phyloP scores from a whole-genome alignment of 2,888 invertebrate species.

The Lathronympha strigana region DNA sequence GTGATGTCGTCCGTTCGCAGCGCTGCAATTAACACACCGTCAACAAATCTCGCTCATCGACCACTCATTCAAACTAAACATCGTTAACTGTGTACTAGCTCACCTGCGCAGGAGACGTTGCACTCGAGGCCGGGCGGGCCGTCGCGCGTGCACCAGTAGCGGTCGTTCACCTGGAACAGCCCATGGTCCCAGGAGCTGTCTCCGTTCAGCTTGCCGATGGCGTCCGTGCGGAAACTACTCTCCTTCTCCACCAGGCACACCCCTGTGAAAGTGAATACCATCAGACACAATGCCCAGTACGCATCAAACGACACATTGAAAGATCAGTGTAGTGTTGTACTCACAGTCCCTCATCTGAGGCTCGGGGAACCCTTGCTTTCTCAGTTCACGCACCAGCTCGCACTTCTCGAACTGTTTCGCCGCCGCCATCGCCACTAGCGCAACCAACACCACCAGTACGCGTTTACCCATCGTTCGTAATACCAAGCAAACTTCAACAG shows the following conservation, averaged over 20 bases:
- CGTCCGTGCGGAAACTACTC: slow-evolving; percentile 66
- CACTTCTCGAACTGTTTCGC: slow-evolving; percentile 43
- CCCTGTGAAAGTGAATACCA: slow-evolving; percentile 52
- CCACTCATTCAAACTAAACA: background rate
- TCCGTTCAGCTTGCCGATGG: slow-evolving; percentile 63
- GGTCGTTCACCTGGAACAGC: slow-evolving; percentile 56
- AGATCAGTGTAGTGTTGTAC: slow-evolving; percentile 1
- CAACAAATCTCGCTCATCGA: background rate
- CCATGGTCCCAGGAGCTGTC: slow-evolving; percentile 63
- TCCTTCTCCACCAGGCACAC: slow-evolving; percentile 70
- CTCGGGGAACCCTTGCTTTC: slow-evolving; percentile 44
- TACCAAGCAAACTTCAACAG: background rate
- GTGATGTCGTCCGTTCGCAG: slow-evolving; percentile 45
- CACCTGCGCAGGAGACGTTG: slow-evolving; percentile 51
- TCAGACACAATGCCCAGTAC: background rate
- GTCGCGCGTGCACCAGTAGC: slow-evolving; percentile 51
- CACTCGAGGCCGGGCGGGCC: slow-evolving; percentile 50
- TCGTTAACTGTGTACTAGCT: background rate
- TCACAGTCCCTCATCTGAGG: slow-evolving; percentile 44
- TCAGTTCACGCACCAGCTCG: slow-evolving; percentile 44
- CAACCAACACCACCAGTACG: slow-evolving; percentile 16
- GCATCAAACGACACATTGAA: background rate
- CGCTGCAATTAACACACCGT: slow-evolving; percentile 43
- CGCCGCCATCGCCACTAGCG: slow-evolving; percentile 21
- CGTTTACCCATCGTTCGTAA: slow-evolving; percentile 6